Conservation (phyloP, 2,888 invertebrate genomes). For the Heliconius ismenius region DNA sequence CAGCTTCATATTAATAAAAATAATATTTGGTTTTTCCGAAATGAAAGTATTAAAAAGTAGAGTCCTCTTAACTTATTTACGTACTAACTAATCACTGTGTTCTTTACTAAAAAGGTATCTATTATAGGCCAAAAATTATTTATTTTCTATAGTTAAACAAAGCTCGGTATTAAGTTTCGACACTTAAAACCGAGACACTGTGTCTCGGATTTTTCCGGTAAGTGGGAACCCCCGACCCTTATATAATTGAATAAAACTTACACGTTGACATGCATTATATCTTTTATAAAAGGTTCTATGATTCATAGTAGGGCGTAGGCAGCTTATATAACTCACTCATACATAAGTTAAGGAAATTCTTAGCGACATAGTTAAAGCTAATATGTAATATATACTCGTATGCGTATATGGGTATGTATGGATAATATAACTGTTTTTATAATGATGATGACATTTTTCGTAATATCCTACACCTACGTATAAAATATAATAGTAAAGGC, state of each 20-base stretch:
- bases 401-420: not conserved
- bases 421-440: not conserved
- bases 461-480: not conserved
- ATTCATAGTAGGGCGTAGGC: slow-evolving; percentile 25
- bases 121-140: no score
- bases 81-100: no score
- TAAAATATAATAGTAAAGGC: no score
- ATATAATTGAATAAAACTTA: not conserved
- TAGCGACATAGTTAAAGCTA: slow-evolving; percentile 5
- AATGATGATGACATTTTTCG: slow-evolving; percentile 12
- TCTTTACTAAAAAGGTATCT: no score
- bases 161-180: no score
- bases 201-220: not conserved
- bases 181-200: no score
- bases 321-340: slow-evolving; percentile 3
- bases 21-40: no score
- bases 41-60: no score
- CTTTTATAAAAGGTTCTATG: slow-evolving; percentile 9
- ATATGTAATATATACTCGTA: not conserved
- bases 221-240: not conserved
- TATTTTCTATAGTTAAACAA: no score
- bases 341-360: slow-evolving; percentile 7
- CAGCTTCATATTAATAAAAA: no score
- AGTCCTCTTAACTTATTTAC: no score
- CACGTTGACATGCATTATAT: not conserved